Evolutionary conservation across 1,140 invertebrate genomes (phyloP).

Genomic region (Drosophila nebulosa): DNA sequence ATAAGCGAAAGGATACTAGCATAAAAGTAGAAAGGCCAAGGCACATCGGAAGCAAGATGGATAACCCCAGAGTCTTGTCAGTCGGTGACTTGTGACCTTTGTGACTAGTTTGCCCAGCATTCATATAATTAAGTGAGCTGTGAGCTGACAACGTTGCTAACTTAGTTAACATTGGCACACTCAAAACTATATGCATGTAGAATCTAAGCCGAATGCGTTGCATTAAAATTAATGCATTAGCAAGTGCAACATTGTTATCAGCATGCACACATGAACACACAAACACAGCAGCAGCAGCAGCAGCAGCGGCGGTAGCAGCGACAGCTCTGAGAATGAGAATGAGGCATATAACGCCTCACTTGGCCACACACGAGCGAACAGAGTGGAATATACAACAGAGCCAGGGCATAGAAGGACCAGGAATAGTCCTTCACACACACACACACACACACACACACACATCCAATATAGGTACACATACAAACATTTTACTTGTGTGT

Average conservation of each 20-base stretch:
- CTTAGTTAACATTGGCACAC: conserved; percentile 5
- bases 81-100: conserved; percentile 48
- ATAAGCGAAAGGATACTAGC: neutral
- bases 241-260: conserved; percentile 78
- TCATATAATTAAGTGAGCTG: conserved; percentile 70
- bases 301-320: neutral
- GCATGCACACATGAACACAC: conserved; percentile 72
- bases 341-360: conserved; percentile 46
- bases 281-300: conserved; percentile 19
- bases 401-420: neutral
- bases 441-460: neutral
- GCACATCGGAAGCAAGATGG: conserved; percentile 61
- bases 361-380: conserved; percentile 68
- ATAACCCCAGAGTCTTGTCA: conserved; percentile 51
- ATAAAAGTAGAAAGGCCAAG: conserved; percentile 29
- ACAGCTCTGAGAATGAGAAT: neutral
- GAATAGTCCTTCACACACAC: conserved; percentile 1
- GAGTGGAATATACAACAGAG: conserved; percentile 2
- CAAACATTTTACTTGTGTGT: neutral
- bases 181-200: neutral
- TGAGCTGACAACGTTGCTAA: conserved; percentile 18
- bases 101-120: conserved; percentile 25
- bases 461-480: neutral
- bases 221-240: conserved; percentile 78
- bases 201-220: conserved; percentile 48